Conservation (phyloP, 1,140 invertebrate genomes). For the Metopolophium dirhodum region DNA sequence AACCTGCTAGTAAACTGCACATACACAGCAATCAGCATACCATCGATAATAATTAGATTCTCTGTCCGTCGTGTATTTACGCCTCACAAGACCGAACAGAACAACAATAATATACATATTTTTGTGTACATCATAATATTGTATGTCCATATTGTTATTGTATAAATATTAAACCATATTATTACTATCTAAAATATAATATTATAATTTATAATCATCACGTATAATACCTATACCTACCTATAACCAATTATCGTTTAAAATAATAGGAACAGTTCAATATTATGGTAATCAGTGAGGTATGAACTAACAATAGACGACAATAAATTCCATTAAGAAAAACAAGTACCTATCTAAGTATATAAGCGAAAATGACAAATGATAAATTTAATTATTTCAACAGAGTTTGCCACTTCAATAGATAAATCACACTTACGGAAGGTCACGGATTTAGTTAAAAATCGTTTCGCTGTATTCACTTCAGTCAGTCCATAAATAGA, state of each 20-base stretch:
- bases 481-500: background rate
- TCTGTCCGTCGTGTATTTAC: no score
- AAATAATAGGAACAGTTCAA: background rate
- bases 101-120: no score
- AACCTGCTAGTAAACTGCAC: background rate
- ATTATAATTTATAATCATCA: no score
- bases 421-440: background rate
- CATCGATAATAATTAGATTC: background rate
- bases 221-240: background rate
- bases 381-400: conserved; percentile 15
- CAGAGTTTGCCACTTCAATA: background rate
- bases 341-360: background rate
- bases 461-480: background rate
- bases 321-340: background rate
- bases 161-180: background rate
- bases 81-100: no score
- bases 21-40: background rate
- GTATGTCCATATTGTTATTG: no score
- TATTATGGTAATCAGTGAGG: background rate
- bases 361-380: background rate
- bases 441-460: background rate
- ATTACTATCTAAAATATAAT: background rate
- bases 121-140: no score
- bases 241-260: background rate
- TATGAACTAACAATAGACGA: background rate